Evolutionary conservation across 53 echinoderm and acorn worm species (phyloP).

Genomic region (Temnopleurus reevesii): DNA sequence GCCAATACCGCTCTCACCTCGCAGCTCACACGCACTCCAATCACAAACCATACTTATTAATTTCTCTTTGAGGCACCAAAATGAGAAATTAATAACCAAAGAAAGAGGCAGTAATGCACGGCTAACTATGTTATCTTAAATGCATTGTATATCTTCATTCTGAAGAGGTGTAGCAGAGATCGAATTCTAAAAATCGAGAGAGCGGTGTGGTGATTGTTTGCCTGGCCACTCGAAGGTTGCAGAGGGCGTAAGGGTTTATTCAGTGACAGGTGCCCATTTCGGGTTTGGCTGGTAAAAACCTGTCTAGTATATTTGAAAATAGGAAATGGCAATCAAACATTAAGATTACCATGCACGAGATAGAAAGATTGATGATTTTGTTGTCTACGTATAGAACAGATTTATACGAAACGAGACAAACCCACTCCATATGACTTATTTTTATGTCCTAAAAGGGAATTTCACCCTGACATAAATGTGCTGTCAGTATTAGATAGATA

Average conservation of each 20-base stretch:
- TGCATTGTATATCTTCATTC: neutral
- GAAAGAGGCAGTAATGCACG: neutral
- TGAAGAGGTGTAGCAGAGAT: neutral
- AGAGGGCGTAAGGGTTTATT: conserved; percentile 33
- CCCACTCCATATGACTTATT: too few species aligned
- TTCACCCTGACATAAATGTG: too few species aligned
- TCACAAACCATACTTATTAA: conserved; percentile 34
- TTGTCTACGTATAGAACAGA: neutral
- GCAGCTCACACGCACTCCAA: neutral
- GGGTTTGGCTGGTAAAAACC: neutral
- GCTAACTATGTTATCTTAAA: neutral
- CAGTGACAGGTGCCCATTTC: conserved; percentile 5
- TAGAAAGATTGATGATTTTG: neutral
- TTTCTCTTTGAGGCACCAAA: conserved; percentile 43
- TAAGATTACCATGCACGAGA: neutral
- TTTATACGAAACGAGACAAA: too few species aligned
- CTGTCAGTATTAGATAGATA: too few species aligned
- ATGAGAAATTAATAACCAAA: conserved; percentile 38
- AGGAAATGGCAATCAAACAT: too few species aligned
- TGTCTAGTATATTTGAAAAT: too few species aligned
- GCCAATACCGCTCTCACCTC: conserved; percentile 11
- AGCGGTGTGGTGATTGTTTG: conserved; percentile 22
- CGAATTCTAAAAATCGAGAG: neutral
- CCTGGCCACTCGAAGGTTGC: neutral
- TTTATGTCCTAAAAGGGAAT: too few species aligned